A percentile compares a stretch with the other conserved stretches of the same genome.
These are phyloP conservation scores for Drosophila paranaensis DNA, from an alignment of 2,888 invertebrate species.

Conservation along the genomic window DNA sequence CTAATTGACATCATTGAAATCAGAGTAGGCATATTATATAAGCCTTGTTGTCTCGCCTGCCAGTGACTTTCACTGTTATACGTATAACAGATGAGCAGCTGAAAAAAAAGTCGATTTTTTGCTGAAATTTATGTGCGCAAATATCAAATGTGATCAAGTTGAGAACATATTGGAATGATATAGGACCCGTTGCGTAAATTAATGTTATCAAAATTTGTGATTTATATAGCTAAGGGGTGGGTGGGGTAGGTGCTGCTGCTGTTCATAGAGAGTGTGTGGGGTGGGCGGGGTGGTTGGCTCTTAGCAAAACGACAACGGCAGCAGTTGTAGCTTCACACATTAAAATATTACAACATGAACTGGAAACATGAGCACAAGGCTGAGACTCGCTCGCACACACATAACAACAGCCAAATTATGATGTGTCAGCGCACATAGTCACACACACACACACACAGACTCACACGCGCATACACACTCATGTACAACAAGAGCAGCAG, in stretches of 20 bases:
- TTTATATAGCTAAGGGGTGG: slow-evolving; percentile 45
- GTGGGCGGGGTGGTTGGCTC: slow-evolving; percentile 27
- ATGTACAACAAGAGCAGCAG: slow-evolving; percentile 24
- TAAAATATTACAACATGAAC: slow-evolving; percentile 79
- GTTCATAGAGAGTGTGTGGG: slow-evolving; percentile 9
- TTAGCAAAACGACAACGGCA: slow-evolving; percentile 71
- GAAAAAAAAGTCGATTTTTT: slow-evolving; percentile 22
- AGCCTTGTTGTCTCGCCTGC: neutral
- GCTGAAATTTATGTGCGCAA: slow-evolving; percentile 39
- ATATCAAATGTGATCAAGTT: slow-evolving; percentile 45
- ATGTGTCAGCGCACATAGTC: slow-evolving; percentile 66
- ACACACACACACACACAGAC: slow-evolving; percentile 25
- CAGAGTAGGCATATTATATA: neutral
- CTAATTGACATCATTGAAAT: neutral
- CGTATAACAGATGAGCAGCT: neutral
- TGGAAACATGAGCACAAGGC: slow-evolving; percentile 69
- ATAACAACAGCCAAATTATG: slow-evolving; percentile 65
- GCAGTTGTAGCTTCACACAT: slow-evolving; percentile 79
- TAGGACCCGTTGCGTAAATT: slow-evolving; percentile 55
- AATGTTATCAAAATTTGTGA: slow-evolving; percentile 66
- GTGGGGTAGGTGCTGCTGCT: neutral
- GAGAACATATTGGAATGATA: slow-evolving; percentile 72
- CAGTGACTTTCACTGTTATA: neutral
- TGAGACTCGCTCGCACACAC: slow-evolving; percentile 27
- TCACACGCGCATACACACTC: slow-evolving; percentile 10